phyloP scores from a whole-genome alignment of 2,113 vertebrate species.

The Limanda limanda region DNA sequence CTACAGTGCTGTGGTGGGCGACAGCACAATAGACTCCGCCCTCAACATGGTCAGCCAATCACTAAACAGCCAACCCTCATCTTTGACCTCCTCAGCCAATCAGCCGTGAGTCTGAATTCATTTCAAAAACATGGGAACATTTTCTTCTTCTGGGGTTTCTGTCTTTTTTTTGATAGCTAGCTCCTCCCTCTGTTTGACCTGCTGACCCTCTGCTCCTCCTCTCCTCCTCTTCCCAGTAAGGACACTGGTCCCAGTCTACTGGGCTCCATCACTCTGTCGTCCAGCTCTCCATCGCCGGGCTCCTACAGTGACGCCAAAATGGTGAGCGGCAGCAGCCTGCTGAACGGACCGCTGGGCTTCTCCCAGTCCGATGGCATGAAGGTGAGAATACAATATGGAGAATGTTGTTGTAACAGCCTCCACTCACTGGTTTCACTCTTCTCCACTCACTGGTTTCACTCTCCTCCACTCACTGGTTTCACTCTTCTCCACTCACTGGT shows the following conservation, averaged over 20 bases:
- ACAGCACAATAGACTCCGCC: slow-evolving; percentile 85
- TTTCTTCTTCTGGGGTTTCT: background rate
- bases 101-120: slow-evolving; percentile 83
- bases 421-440: background rate
- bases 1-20: slow-evolving; percentile 90
- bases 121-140: background rate
- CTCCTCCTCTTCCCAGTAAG: slow-evolving; percentile 79
- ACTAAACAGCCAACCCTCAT: slow-evolving; percentile 81
- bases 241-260: slow-evolving; percentile 86
- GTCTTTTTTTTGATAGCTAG: background rate
- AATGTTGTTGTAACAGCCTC: background rate
- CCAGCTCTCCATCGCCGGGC: slow-evolving; percentile 85
- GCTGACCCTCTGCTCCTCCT: background rate
- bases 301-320: slow-evolving; percentile 88
- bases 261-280: slow-evolving; percentile 84
- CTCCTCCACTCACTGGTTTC: background rate
- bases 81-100: slow-evolving; percentile 85
- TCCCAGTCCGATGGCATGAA: slow-evolving; percentile 86
- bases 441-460: background rate
- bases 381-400: slow-evolving; percentile 69
- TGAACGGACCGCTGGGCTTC: slow-evolving; percentile 90
- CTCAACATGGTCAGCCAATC: slow-evolving; percentile 85
- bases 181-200: background rate
- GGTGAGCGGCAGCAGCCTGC: slow-evolving; percentile 76
- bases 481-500: background rate